Evolutionary conservation across 2,888 invertebrate species (phyloP).

Genomic region (Tipula helvola): DNA sequence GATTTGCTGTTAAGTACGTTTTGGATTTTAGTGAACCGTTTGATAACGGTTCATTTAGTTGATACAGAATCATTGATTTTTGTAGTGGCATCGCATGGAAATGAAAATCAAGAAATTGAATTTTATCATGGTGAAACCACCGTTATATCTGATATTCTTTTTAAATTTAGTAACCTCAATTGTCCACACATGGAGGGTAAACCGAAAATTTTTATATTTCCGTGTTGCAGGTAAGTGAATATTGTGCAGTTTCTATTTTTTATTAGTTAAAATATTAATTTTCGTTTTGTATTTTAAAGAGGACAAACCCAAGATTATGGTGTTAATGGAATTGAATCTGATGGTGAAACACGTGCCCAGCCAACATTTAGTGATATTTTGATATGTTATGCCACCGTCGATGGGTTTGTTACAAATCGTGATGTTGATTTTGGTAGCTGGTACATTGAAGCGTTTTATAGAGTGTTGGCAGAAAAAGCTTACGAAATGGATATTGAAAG

Average conservation of each 20-base stretch:
- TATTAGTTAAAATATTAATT: no score
- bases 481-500: not conserved
- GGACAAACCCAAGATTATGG: not conserved
- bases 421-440: not conserved
- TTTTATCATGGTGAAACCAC: not conserved
- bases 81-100: not conserved
- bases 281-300: not conserved
- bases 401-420: not conserved
- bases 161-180: not conserved
- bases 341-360: not conserved
- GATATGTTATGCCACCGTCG: not conserved
- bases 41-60: not conserved
- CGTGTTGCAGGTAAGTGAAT: not conserved
- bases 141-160: not conserved
- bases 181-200: not conserved
- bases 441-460: not conserved
- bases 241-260: not conserved
- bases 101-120: not conserved
- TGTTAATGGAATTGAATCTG: not conserved
- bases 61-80: not conserved
- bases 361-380: not conserved
- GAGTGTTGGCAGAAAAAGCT: not conserved
- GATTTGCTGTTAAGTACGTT: not conserved
- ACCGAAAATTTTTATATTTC: not conserved
- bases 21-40: not conserved